phyloP scores from a whole-genome alignment of 2,888 invertebrate species.

The Amiota minor region DNA sequence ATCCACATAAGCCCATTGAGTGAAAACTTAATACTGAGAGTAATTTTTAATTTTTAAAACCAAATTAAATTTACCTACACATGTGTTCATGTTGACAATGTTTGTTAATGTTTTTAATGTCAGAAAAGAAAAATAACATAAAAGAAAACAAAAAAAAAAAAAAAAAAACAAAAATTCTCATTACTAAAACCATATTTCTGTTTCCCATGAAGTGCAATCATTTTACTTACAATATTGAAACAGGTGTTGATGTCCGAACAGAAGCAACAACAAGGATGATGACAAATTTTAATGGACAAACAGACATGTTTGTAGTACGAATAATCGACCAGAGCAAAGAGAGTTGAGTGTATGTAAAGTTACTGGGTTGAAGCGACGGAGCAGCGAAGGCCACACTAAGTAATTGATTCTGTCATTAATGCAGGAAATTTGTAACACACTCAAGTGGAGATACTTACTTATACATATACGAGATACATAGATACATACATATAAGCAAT shows the following conservation, averaged over 20 bases:
- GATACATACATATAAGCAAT: background rate
- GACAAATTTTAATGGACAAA: slow-evolving; percentile 12
- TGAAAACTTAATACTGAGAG: too few species aligned
- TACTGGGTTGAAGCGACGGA: background rate
- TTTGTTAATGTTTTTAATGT: too few species aligned
- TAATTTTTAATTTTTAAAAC: too few species aligned
- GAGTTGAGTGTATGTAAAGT: too few species aligned
- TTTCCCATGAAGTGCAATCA: background rate
- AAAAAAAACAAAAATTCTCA: too few species aligned
- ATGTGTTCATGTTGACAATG: too few species aligned
- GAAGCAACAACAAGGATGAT: slow-evolving; percentile 14
- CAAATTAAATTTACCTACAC: too few species aligned
- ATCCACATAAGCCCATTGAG: too few species aligned
- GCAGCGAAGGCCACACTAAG: slow-evolving; percentile 19
- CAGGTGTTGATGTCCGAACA: slow-evolving; percentile 37
- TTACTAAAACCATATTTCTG: slow-evolving; percentile 1
- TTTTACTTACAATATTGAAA: slow-evolving; percentile 35
- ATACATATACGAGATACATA: too few species aligned
- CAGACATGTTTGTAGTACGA: background rate
- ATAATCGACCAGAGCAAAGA: background rate
- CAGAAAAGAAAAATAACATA: too few species aligned
- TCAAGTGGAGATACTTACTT: background rate
- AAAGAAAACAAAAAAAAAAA: too few species aligned
- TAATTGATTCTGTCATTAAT: slow-evolving; percentile 34
- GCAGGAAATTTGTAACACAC: slow-evolving; percentile 27